Evolutionary conservation across 2,113 vertebrate genomes (phyloP).

Genomic region (Chaetodon auriga): DNA sequence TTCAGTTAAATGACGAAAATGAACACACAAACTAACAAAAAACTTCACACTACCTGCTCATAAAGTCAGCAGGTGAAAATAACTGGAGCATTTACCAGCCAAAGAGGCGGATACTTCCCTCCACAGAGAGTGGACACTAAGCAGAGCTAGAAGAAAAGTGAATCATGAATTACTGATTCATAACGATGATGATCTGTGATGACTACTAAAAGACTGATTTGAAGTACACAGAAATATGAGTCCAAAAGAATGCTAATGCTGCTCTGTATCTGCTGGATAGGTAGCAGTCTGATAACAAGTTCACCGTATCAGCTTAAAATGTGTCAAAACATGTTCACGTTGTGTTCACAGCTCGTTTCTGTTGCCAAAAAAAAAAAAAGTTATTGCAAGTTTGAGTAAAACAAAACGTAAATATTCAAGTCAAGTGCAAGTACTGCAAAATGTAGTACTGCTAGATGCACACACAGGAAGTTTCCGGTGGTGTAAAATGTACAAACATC

Average conservation of each 20-base stretch:
- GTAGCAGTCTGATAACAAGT: neutral
- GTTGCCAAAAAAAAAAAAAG: neutral
- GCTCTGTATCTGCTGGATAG: neutral
- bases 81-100: neutral
- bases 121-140: neutral
- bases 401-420: neutral
- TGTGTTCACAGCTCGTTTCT: too few relatives aligned
- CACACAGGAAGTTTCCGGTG: too few relatives aligned
- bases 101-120: neutral
- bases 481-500: too few relatives aligned
- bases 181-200: too few relatives aligned
- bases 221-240: neutral
- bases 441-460: neutral
- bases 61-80: neutral
- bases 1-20: too few relatives aligned
- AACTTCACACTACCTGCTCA: neutral
- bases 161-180: neutral
- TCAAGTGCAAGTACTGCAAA: neutral
- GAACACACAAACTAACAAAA: neutral
- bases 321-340: neutral
- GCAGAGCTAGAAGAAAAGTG: neutral
- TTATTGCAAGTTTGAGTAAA: neutral
- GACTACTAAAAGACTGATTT: neutral
- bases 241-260: neutral
- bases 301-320: too few relatives aligned